Evolutionary conservation across 2,113 vertebrate species (phyloP).

Genomic region (Struthio camelus): DNA sequence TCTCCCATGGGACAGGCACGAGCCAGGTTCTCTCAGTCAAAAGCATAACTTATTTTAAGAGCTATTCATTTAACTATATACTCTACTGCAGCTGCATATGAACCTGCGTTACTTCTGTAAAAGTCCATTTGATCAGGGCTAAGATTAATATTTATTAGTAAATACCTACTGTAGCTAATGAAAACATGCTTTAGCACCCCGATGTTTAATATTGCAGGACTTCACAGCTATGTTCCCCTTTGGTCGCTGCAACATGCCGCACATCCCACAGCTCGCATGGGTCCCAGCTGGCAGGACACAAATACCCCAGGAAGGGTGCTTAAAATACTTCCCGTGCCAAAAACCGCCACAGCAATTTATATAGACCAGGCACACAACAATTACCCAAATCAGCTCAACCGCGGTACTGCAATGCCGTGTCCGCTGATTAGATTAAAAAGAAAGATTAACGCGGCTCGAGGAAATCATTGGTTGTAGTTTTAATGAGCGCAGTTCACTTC

Average conservation of each 20-base stretch:
- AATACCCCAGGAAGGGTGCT: too few species aligned
- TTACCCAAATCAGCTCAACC: neutral
- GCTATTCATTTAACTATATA: neutral
- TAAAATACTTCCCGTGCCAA: too few species aligned
- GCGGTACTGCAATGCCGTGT: neutral
- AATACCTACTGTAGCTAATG: neutral
- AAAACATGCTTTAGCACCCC: neutral
- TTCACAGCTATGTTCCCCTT: neutral
- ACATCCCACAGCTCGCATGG: neutral
- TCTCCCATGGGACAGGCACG: rapidly evolving
- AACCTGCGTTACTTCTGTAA: neutral
- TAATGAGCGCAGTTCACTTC: neutral
- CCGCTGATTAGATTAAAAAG: too few species aligned
- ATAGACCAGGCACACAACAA: neutral
- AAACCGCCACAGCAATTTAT: neutral
- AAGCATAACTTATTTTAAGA: neutral
- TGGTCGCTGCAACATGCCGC: neutral
- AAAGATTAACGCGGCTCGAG: neutral
- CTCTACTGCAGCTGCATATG: neutral
- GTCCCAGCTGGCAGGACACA: neutral
- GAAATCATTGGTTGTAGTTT: neutral
- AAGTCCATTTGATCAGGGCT: neutral
- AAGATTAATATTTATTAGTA: neutral
- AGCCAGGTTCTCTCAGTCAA: neutral
- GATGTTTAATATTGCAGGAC: neutral